phyloP scores from a whole-genome alignment of 2,113 vertebrate genomes.

The Delphinapterus leucas region DNA sequence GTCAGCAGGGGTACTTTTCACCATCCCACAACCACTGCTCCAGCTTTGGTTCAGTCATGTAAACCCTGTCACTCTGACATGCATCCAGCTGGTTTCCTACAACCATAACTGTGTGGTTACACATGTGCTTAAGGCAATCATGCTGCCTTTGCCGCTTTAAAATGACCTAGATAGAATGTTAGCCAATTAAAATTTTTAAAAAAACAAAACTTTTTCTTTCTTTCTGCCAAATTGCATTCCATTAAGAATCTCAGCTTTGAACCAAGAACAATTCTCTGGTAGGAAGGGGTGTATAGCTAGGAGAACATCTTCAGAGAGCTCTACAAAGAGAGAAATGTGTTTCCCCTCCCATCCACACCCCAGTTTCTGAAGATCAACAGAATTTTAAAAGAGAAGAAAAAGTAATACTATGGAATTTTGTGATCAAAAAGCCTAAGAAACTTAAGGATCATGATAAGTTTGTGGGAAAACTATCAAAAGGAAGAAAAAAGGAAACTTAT shows the following conservation, averaged over 20 bases:
- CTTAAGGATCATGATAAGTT: slow-evolving; percentile 49
- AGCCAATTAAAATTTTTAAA: background rate
- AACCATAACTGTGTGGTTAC: background rate
- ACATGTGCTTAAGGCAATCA: slow-evolving; percentile 23
- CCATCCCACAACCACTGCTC: background rate
- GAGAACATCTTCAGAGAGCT: background rate
- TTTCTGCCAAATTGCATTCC: background rate
- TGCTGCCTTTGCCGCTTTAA: slow-evolving; percentile 3
- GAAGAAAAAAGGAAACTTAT: background rate
- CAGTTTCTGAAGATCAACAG: background rate
- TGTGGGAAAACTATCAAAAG: background rate
- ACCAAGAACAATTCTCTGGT: background rate
- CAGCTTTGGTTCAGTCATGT: background rate
- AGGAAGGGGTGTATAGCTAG: background rate
- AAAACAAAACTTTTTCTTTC: slow-evolving; percentile 25
- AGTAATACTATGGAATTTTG: slow-evolving; percentile 18
- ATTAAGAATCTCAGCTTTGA: background rate
- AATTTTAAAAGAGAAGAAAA: slow-evolving; percentile 54
- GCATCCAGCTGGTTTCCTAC: slow-evolving; percentile 40
- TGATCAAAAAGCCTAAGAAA: slow-evolving; percentile 55
- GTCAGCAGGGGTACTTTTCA: background rate
- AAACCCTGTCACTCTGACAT: slow-evolving; percentile 1
- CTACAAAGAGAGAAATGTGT: slow-evolving; percentile 26
- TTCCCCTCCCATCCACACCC: background rate
- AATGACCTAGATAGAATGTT: background rate